Evolutionary conservation across 2,888 invertebrate species (phyloP), one percentile per base, ranked within the genome.

Genomic region (Xestia c-nigrum): DNA sequence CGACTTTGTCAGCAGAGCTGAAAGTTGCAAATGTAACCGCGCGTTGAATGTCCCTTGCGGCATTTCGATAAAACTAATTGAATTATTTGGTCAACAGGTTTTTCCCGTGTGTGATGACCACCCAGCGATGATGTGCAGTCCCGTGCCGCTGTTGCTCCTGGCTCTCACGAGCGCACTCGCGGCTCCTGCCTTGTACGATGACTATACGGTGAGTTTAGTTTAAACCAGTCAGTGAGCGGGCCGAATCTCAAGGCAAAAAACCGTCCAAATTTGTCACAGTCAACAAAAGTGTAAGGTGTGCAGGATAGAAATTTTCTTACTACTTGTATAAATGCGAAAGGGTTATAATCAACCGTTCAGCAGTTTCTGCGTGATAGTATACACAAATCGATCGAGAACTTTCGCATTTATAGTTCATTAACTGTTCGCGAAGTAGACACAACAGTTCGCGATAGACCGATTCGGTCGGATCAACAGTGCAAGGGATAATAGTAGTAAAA

Each of bases 141-240:
- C 92, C 7, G 84, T 93, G 76, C 90, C 93, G 64, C 84, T 95
- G 63, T 89, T 96, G 63, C 85, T 95, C 71, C 88, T 95, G 83
- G 91, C 93, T 43, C 85, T 95, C 64, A 89, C 94, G 46, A 88
- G 93, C 38, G 89, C 90, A 14, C 90, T 94, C 78, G 95, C 95
- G n/a, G 94, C 94, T 5, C 94, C 95, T 4, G 86, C 92, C 16
- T 76, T 87, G 57, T 91, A 92, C 72, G 93, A 94, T 57, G 93
- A 94, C 74, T 92, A 93, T 52, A 84, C 88, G 67, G 92, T 94
- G 84, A 93, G 89, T 66, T 50, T 14, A 38, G 5, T 14, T 64
- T 68, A 64, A 64, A 43, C 14, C 9, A 31, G 7, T 31, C 31
- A 31, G 19, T 31, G 31, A 57, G 14, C 6, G 14, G 14, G 12